Percentiles rank a stretch among this genome's conserved stretches.
Evolutionary conservation across 1,140 invertebrate genomes (phyloP).

Genomic region (Bemisia tabaci): DNA sequence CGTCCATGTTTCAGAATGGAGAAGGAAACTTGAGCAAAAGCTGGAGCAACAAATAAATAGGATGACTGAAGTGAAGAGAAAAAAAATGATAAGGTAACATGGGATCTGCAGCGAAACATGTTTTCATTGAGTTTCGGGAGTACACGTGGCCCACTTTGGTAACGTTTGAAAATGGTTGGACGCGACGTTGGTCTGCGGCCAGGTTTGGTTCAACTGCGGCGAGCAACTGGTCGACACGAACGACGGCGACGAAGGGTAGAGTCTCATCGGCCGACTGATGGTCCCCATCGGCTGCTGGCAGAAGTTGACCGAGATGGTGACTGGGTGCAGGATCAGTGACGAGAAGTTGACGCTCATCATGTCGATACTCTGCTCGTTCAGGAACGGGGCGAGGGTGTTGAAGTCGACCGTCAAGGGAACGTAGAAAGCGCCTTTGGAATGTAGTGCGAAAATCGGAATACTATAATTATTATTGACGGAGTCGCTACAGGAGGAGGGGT

Average conservation of each 20-base stretch:
- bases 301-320: slow-evolving; percentile 82
- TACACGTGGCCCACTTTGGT: slow-evolving; percentile 13
- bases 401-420: slow-evolving; percentile 78
- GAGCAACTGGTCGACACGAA: background rate
- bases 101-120: too few relatives aligned
- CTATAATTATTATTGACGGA: slow-evolving; percentile 14
- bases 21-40: too few relatives aligned
- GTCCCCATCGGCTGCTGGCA: slow-evolving; percentile 4
- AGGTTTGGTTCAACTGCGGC: background rate
- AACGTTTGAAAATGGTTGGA: slow-evolving; percentile 8
- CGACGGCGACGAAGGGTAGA: background rate
- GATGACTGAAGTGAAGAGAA: too few relatives aligned
- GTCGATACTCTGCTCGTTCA: slow-evolving; percentile 30
- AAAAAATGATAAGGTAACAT: too few relatives aligned
- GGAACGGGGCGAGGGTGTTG: slow-evolving; percentile 50
- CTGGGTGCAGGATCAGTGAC: slow-evolving; percentile 64
- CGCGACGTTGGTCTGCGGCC: background rate
- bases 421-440: slow-evolving; percentile 78
- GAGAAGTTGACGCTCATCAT: slow-evolving; percentile 13
- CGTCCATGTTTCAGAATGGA: too few relatives aligned
- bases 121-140: background rate
- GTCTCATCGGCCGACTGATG: background rate
- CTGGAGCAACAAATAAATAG: too few relatives aligned
- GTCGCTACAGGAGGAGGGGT: background rate
- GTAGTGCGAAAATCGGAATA: slow-evolving; percentile 67